Evolutionary conservation across 1,140 invertebrate species (phyloP), one percentile per base, ranked within the genome.

Genomic region (Neomicropteryx cornuta): DNA sequence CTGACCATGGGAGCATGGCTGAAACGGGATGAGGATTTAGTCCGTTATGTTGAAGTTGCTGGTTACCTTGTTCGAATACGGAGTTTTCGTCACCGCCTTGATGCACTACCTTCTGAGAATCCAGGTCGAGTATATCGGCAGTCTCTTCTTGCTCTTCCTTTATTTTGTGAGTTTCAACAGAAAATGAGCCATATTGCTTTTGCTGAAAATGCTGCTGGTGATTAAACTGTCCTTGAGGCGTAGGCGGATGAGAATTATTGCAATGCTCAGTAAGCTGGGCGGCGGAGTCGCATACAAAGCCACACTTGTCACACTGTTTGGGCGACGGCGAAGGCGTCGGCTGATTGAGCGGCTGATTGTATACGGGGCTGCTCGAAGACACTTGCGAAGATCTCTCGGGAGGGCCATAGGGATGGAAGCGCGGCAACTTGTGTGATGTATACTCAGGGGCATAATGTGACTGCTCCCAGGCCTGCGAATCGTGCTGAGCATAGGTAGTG

Each of bases 101-200:
- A 55, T 79, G 78, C 3, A 82, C 76, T 33, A 91, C 86, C 60
- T 89, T 89, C 48, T 90, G 86, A 1, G 86, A 89, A 55, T 91
- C 87, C 35, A 92, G 62, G 58, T 92, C 87, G 22, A 92, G 66
- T 39, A 92, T 83, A 50, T 90, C 86, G 2, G 83, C 77, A 11
- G 77, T 73, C 41, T 79, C 79, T 48, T 79, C 78, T 18, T 75
- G 72, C 45, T 77, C 77, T 41, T 78, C 57, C 44, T 77, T 75
- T 0, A 58, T 38, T 49, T 79, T 78, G 5, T 60, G 42, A 11
- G 54, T 36, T 32, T 51, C 60, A 22, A 57, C 50, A 40, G 56
- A 59, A 23, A 57, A 54, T 43, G 59, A 58, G 3, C 54, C 53
- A 18, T 62, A 66, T 36, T 57, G 55, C 44, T 69, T 66, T 5